These are phyloP conservation scores for Poeciliopsis prolifica DNA, from an alignment of 2,113 vertebrate species.

Conservation along the genomic window DNA sequence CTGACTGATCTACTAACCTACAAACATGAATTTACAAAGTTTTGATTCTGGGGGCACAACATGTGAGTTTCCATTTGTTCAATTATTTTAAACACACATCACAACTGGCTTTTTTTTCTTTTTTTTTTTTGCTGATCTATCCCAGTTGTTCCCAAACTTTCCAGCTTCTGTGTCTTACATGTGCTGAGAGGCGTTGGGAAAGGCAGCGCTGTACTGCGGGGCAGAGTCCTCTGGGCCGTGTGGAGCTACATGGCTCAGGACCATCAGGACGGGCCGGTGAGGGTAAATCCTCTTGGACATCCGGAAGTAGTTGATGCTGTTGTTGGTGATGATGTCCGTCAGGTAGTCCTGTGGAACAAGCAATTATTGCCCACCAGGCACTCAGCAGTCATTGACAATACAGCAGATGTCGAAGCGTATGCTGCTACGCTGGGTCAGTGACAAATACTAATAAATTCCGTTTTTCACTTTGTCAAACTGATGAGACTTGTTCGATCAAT, in stretches of 20 bases:
- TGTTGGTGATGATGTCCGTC: constrained; percentile 95
- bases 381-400: constrained; percentile 7
- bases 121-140: background rate
- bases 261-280: constrained; percentile 93
- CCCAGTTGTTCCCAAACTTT: background rate
- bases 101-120: background rate
- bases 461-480: background rate
- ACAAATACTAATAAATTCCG: background rate
- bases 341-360: constrained; percentile 88
- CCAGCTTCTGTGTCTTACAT: constrained; percentile 83
- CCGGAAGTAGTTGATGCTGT: constrained; percentile 95
- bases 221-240: constrained; percentile 96
- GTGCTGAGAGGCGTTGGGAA: constrained; percentile 95
- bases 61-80: too few species aligned
- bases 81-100: too few species aligned
- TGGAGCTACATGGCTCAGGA: constrained; percentile 94
- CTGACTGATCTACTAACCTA: background rate
- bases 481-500: background rate
- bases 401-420: background rate
- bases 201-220: constrained; percentile 91
- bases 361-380: constrained; percentile 19
- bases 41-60: too few species aligned
- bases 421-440: background rate
- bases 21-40: too few species aligned
- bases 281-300: constrained; percentile 95